A percentile compares a stretch with the other conserved stretches of the same genome.
Evolutionary conservation across 2,888 invertebrate species (phyloP).

Genomic region (Hydraecia micacea): DNA sequence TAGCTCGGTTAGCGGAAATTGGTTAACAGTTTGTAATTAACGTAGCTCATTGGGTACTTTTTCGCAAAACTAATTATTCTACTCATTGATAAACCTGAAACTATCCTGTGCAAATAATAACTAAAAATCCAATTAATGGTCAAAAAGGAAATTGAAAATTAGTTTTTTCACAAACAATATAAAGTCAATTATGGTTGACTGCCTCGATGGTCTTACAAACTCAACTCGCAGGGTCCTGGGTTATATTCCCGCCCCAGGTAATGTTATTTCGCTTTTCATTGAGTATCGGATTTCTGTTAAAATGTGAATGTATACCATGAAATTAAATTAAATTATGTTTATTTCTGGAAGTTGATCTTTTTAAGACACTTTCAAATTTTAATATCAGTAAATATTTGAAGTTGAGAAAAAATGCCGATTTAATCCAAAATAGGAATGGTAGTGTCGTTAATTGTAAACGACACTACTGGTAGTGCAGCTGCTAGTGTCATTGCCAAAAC

Average conservation of each 20-base stretch:
- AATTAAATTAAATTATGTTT: background rate
- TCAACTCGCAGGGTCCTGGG: background rate
- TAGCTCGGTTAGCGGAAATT: constrained; percentile 10
- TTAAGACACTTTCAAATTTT: background rate
- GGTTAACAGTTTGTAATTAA: background rate
- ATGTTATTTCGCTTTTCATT: background rate
- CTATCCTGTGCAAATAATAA: background rate
- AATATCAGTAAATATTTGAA: background rate
- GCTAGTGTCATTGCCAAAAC: too few relatives aligned
- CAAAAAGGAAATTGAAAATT: background rate
- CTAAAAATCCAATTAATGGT: background rate
- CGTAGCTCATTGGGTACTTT: background rate
- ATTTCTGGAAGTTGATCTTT: background rate
- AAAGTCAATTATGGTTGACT: background rate
- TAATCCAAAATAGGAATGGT: too few relatives aligned
- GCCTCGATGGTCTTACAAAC: background rate
- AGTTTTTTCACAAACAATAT: background rate
- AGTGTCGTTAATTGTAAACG: too few relatives aligned
- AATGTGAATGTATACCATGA: background rate
- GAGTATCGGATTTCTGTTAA: too few relatives aligned
- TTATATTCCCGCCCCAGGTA: background rate
- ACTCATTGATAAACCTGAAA: background rate
- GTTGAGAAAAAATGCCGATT: too few relatives aligned
- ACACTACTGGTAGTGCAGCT: too few relatives aligned
- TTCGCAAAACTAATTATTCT: background rate